Evolutionary conservation across 53 echinoderm and acorn worm genomes (phyloP).

Genomic region (Patiria pectinifera): DNA sequence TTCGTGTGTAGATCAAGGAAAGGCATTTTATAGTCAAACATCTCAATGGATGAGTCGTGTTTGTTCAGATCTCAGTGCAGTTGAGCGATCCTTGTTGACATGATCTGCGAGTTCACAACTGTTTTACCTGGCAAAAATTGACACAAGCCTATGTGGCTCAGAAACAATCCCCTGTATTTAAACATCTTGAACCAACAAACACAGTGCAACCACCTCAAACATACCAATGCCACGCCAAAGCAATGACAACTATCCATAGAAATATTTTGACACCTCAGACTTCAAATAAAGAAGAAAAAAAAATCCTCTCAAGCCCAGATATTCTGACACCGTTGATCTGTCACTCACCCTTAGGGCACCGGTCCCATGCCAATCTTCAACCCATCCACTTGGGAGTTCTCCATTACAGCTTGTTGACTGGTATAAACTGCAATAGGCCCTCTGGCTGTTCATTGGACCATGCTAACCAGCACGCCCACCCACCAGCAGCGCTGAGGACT

Average conservation of each 20-base stretch:
- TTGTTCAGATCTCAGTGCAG: too few relatives aligned
- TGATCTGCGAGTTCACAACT: not conserved
- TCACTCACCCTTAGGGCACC: not conserved
- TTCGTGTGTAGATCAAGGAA: too few relatives aligned
- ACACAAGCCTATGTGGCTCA: not conserved
- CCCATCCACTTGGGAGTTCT: constrained; percentile 33
- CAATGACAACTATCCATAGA: constrained; percentile 25
- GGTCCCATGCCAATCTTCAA: constrained; percentile 27
- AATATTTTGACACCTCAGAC: constrained; percentile 39
- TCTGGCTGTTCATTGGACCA: constrained; percentile 50
- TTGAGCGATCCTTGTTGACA: too few relatives aligned
- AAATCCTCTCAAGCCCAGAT: not conserved
- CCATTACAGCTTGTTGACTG: constrained; percentile 64
- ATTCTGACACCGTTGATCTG: not conserved
- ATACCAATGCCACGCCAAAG: constrained; percentile 36
- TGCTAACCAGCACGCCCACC: not conserved
- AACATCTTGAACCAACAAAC: not conserved
- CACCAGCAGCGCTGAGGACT: not conserved
- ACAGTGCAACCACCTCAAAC: not conserved
- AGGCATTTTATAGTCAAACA: too few relatives aligned
- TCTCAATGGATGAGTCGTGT: too few relatives aligned
- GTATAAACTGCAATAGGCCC: constrained; percentile 20
- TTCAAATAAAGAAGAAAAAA: not conserved
- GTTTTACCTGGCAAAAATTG: not conserved
- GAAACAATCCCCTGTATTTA: not conserved